Evolutionary conservation across 2,888 invertebrate species (phyloP).

Genomic region (Folsomia manolachei): DNA sequence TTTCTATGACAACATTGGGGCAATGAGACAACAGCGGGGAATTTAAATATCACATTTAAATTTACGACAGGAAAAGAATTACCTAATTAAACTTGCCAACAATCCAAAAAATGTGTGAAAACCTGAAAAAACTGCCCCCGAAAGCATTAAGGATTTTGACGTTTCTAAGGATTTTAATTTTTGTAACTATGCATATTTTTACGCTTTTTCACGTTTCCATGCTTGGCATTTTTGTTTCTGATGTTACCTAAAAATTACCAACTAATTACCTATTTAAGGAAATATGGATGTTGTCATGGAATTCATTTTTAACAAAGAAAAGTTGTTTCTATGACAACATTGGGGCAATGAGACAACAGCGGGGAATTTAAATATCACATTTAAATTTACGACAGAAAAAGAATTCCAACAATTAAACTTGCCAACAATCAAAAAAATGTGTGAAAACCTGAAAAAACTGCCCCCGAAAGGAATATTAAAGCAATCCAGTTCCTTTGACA

Average conservation of each 20-base stretch:
- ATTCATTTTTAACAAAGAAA: no score
- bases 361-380: slow-evolving; percentile 1
- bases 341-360: not conserved
- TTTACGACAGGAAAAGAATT: not conserved
- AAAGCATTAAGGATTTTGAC: no score
- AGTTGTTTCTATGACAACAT: not conserved
- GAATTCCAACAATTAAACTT: not conserved
- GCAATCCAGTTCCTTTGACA: not conserved
- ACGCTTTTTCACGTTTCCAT: no score
- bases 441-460: slow-evolving; percentile 77
- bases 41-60: not conserved
- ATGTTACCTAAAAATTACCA: no score
- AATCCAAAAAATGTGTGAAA: slow-evolving; percentile 54
- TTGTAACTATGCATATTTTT: no score
- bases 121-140: no score
- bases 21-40: not conserved
- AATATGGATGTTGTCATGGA: no score
- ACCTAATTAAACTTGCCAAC: not conserved
- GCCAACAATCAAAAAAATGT: slow-evolving; percentile 47
- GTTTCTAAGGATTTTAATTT: no score
- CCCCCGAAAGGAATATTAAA: slow-evolving; percentile 58
- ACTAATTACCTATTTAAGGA: no score
- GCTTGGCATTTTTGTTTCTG: no score
- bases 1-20: not conserved
- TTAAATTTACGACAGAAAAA: not conserved